These are phyloP conservation scores for Athrips mouffetella DNA, from an alignment of 2,888 invertebrate species.

Conservation along the genomic window DNA sequence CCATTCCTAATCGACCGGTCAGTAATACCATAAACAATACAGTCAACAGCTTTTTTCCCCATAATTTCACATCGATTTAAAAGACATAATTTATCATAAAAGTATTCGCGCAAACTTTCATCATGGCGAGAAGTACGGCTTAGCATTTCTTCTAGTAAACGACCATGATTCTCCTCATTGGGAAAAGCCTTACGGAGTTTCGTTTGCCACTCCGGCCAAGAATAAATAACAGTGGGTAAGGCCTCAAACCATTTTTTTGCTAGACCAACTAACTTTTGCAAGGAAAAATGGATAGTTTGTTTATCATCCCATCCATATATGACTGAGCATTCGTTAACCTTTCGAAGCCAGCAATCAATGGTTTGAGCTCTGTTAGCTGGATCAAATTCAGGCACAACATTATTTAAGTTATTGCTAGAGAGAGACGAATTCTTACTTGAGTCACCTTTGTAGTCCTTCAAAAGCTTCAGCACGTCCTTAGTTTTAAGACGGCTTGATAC, in stretches of 20 bases:
- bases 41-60: conserved; percentile 31
- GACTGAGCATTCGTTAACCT: conserved; percentile 17
- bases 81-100: conserved; percentile 1
- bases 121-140: conserved; percentile 13
- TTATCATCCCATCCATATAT: conserved; percentile 25
- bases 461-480: not conserved
- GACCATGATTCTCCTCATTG: conserved; percentile 25
- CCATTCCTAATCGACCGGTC: conserved; percentile 22
- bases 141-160: conserved; percentile 24
- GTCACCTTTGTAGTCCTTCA: not conserved
- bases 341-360: conserved; percentile 19
- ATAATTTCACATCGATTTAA: too few species aligned
- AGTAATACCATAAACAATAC: conserved; percentile 24
- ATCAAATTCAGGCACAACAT: too few species aligned
- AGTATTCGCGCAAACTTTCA: conserved; percentile 23
- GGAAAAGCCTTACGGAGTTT: conserved; percentile 25
- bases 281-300: conserved; percentile 24
- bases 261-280: too few species aligned
- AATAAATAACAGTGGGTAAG: too few species aligned
- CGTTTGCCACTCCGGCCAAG: conserved; percentile 22
- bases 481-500: not conserved
- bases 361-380: too few species aligned
- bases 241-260: too few species aligned
- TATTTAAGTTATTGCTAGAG: not conserved
- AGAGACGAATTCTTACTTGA: not conserved